Percentiles rank a stretch among this genome's conserved stretches.
These are phyloP conservation scores for Smutsia temminckii DNA, from an alignment of 2,797 vertebrate genomes.

Conservation along the genomic window DNA sequence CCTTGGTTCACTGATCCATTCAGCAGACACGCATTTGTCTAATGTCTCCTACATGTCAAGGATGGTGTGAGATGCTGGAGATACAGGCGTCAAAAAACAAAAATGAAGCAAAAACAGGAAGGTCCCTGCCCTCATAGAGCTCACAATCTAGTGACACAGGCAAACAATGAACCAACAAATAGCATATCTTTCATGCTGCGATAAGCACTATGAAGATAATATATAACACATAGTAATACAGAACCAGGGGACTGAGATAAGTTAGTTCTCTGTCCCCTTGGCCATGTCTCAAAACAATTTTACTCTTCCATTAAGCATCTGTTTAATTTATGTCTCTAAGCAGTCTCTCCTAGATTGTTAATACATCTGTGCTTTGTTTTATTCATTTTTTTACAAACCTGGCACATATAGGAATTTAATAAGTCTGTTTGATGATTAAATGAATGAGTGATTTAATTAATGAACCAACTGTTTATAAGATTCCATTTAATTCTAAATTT, in stretches of 20 bases:
- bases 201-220: neutral
- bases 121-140: neutral
- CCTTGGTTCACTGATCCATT: neutral
- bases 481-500: neutral
- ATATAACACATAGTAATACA: rapidly evolving
- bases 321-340: neutral
- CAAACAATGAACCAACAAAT: neutral
- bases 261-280: neutral
- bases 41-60: neutral
- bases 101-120: neutral
- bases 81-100: neutral
- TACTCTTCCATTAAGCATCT: neutral
- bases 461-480: neutral
- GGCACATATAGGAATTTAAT: neutral
- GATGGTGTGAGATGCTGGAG: neutral
- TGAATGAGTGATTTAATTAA: neutral
- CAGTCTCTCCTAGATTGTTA: neutral
- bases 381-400: neutral
- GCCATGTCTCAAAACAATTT: neutral
- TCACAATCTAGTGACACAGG: neutral
- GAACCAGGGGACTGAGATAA: neutral
- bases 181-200: neutral
- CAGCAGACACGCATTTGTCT: neutral
- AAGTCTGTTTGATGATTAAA: neutral
- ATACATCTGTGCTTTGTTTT: neutral